Evolutionary conservation across 2,113 vertebrate genomes (phyloP).

Genomic region (Pao palembangensis): DNA sequence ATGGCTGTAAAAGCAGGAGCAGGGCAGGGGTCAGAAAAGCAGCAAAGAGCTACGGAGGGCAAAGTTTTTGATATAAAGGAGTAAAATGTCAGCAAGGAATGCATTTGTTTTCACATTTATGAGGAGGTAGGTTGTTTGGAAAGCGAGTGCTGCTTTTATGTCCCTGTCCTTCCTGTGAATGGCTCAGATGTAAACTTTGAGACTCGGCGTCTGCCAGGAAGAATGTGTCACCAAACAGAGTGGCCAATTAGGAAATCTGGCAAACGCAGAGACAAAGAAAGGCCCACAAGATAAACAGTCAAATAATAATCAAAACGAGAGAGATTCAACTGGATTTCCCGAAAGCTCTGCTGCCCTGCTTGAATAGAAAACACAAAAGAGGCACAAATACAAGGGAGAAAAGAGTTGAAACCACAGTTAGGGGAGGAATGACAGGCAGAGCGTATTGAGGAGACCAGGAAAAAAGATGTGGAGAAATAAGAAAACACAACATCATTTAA

Average conservation of each 20-base stretch:
- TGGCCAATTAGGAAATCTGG: constrained; percentile 43
- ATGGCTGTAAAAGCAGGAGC: constrained; percentile 51
- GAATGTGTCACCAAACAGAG: constrained; percentile 14
- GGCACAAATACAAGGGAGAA: constrained; percentile 23
- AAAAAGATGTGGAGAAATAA: constrained; percentile 55
- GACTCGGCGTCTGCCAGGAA: constrained; percentile 67
- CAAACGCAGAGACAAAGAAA: constrained; percentile 69
- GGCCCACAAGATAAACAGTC: constrained; percentile 42
- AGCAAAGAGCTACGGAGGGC: constrained; percentile 29
- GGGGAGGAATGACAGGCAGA: constrained; percentile 32
- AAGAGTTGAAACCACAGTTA: constrained; percentile 18
- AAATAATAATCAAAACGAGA: constrained; percentile 30
- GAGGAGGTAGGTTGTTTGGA: constrained; percentile 11
- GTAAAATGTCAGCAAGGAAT: constrained; percentile 5
- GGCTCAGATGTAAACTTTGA: constrained; percentile 58
- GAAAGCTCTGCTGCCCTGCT: constrained; percentile 66
- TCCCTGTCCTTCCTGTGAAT: constrained; percentile 54
- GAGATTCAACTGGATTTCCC: constrained; percentile 52
- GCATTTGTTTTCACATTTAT: constrained; percentile 8
- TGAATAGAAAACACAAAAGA: constrained; percentile 31
- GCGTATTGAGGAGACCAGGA: constrained; percentile 64
- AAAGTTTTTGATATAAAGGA: constrained; percentile 3
- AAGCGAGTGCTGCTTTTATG: constrained; percentile 63
- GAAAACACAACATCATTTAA: constrained; percentile 61
- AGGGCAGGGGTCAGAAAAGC: constrained; percentile 56